Evolutionary conservation across 2,113 vertebrate genomes (phyloP), one percentile per base, ranked within the genome.

Genomic region (Lampris incognitus): DNA sequence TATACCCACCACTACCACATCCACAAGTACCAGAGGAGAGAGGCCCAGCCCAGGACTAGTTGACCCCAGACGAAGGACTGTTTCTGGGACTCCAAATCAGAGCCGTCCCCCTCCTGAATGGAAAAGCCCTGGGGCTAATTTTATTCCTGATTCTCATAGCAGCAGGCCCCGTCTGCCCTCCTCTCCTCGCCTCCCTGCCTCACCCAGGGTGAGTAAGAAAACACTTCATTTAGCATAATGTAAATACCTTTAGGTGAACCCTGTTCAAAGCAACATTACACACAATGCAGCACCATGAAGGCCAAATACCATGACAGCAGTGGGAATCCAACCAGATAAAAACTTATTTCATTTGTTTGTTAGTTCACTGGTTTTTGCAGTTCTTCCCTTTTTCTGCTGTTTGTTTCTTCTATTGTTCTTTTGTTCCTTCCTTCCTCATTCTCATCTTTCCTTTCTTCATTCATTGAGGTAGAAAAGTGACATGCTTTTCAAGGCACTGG

Each of bases 111-210:
- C 67, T 3, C 72, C 72, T 65, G 75, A 90, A 72, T 90, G 95
- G 88, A 94, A 72, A 72, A 75, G 87, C 11, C 85, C 92, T 51
- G 90, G 85, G 41, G 93, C 69, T 74, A 97, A 97, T 56, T 83
- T 86, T 51, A 87, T 97, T 85, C 95, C 94, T 0, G 94, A 96
- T 61, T 90, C 87, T 9, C 93, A 82, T 83, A 88, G 39, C 67
- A 93, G 68, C 79, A 70, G 86, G 61, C 74, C 83, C 24, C 72
- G 71, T 3, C 50, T 59, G 67, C 51, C 82, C 44, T 52, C 80
- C 49, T 72, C 79, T 0, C 64, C 82, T 10, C 44, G 66, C 0
- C 69, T 88, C 40, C 89, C 88, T 60, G 74, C 65, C 2, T 74
- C 73, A 58, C 88, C 92, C 58, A 58, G 52, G 79, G 91, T 92